These are phyloP conservation scores for Picus viridis DNA, from an alignment of 2,797 vertebrate species.

Conservation along the genomic window DNA sequence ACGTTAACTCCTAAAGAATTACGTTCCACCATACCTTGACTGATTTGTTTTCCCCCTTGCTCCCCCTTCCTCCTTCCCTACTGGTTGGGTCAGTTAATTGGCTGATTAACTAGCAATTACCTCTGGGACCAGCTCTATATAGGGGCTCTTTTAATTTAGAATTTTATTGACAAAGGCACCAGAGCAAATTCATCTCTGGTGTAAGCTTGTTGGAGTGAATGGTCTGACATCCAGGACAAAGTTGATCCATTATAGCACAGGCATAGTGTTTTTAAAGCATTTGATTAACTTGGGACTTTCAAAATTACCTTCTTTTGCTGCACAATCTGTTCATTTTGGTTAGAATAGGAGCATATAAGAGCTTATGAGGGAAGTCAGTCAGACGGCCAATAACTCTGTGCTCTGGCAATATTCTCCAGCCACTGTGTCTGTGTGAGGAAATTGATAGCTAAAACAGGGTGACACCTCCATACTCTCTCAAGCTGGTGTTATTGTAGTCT, in stretches of 20 bases:
- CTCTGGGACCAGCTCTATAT: conserved; percentile 50
- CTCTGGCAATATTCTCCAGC: neutral
- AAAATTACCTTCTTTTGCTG: conserved; percentile 38
- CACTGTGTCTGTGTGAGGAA: neutral
- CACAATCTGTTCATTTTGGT: neutral
- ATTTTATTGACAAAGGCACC: conserved; percentile 73
- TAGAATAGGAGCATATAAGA: neutral
- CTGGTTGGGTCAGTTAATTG: conserved; percentile 78
- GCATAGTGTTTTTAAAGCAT: conserved; percentile 43
- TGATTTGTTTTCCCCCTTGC: conserved; percentile 63
- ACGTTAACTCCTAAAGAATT: conserved; percentile 70
- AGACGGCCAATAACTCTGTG: neutral
- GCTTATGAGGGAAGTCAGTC: neutral
- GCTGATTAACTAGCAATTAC: conserved; percentile 81
- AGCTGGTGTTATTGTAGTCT: neutral
- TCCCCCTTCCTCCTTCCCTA: conserved; percentile 61
- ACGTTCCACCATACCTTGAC: conserved; percentile 69
- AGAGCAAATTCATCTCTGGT: conserved; percentile 52
- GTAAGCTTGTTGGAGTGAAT: conserved; percentile 4
- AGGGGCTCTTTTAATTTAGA: conserved; percentile 62
- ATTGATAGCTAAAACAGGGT: neutral
- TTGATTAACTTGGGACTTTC: conserved; percentile 9
- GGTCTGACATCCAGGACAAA: conserved; percentile 4
- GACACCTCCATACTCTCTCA: neutral
- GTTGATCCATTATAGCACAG: neutral